Conservation (phyloP, 2,888 invertebrate species). For the Alitta virens region DNA sequence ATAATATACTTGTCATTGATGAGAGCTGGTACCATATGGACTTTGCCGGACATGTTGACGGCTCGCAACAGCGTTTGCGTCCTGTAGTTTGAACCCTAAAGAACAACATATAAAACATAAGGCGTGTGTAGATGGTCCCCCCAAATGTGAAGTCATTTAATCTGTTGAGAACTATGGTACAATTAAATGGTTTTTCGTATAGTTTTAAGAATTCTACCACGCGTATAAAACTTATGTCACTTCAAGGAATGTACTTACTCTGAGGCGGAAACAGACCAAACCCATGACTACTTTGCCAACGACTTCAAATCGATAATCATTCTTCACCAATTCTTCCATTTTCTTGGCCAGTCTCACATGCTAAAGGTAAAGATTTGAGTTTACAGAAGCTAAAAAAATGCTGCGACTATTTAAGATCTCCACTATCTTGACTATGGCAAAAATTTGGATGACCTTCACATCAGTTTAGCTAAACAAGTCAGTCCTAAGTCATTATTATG, state of each 20-base stretch:
- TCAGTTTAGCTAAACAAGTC: too few species aligned
- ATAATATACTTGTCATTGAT: constrained; percentile 70
- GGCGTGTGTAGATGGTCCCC: too few species aligned
- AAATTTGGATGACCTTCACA: too few species aligned
- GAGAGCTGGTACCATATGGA: constrained; percentile 95
- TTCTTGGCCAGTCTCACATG: constrained; percentile 86
- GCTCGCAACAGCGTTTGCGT: constrained; percentile 88
- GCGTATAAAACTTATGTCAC: too few species aligned
- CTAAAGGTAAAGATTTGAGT: constrained; percentile 33
- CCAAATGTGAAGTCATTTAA: too few species aligned
- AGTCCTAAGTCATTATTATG: too few species aligned
- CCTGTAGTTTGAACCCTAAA: constrained; percentile 67
- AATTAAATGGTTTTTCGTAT: too few species aligned
- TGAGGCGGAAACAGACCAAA: constrained; percentile 85
- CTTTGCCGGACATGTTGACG: constrained; percentile 90
- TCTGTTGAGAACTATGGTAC: too few species aligned
- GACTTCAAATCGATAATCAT: constrained; percentile 84
- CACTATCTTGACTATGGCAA: too few species aligned
- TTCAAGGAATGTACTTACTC: constrained; percentile 63
- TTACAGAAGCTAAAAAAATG: too few species aligned
- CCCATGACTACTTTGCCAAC: constrained; percentile 85
- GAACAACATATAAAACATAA: neutral
- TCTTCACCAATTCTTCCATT: constrained; percentile 77
- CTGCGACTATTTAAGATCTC: too few species aligned
- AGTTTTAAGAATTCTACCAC: too few species aligned